Percentiles rank a stretch among this genome's conserved stretches.
phyloP scores from a whole-genome alignment of 1,140 invertebrate species.

The Acromyrmex echinatior region DNA sequence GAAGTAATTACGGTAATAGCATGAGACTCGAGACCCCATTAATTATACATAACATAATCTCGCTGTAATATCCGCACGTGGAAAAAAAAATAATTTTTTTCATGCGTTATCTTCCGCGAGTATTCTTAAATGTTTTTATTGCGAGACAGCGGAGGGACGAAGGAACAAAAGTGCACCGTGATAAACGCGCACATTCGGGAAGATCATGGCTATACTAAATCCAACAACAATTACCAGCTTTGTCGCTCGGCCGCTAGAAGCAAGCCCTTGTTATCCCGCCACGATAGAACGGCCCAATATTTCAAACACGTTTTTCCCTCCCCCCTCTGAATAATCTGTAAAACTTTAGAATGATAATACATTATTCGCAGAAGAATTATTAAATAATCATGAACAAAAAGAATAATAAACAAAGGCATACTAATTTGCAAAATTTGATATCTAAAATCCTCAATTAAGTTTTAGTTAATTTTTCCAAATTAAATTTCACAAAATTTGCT shows the following conservation, averaged over 20 bases:
- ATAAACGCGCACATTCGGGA: slow-evolving; percentile 43
- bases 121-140: slow-evolving; percentile 55
- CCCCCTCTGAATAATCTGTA: neutral
- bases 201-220: slow-evolving; percentile 59
- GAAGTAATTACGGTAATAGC: slow-evolving; percentile 60
- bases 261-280: slow-evolving; percentile 49
- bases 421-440: slow-evolving; percentile 2
- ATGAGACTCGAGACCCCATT: slow-evolving; percentile 32
- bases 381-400: neutral
- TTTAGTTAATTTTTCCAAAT: neutral
- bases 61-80: slow-evolving; percentile 2
- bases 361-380: slow-evolving; percentile 13
- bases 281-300: slow-evolving; percentile 44
- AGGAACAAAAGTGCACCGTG: neutral
- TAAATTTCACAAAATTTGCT: neutral
- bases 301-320: slow-evolving; percentile 32
- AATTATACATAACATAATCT: slow-evolving; percentile 59
- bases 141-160: neutral
- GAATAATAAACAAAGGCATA: neutral
- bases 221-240: slow-evolving; percentile 56
- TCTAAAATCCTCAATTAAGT: neutral
- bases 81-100: slow-evolving; percentile 3
- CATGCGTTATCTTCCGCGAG: neutral
- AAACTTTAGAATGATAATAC: slow-evolving; percentile 22
- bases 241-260: slow-evolving; percentile 41